Conservation (phyloP, 2,888 invertebrate species). For the Diachrysia chrysitis region DNA sequence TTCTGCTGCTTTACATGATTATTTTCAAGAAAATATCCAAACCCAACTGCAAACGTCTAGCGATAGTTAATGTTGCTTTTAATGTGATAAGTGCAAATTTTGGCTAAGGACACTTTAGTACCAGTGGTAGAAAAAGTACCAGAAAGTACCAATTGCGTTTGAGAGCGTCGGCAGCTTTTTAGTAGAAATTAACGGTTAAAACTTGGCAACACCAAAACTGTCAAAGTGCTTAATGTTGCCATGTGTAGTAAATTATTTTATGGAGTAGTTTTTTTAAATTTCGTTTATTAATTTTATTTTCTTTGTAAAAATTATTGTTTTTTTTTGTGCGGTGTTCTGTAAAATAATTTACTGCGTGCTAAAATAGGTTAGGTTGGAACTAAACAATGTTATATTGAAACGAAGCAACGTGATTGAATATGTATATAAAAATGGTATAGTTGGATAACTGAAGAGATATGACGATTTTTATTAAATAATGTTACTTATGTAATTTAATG, state of each 20-base stretch:
- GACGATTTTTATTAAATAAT: slow-evolving; percentile 62
- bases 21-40: slow-evolving; percentile 24
- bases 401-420: slow-evolving; percentile 82
- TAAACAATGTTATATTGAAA: slow-evolving; percentile 85
- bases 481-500: slow-evolving; percentile 65
- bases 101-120: slow-evolving; percentile 25
- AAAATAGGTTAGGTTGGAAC: slow-evolving; percentile 79
- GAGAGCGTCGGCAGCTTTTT: slow-evolving; percentile 50
- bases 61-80: slow-evolving; percentile 45
- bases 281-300: slow-evolving; percentile 47
- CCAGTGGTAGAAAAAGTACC: slow-evolving; percentile 30
- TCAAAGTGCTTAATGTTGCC: slow-evolving; percentile 57
- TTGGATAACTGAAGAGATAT: slow-evolving; percentile 56
- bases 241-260: slow-evolving; percentile 51
- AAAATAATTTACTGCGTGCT: slow-evolving; percentile 50
- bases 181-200: slow-evolving; percentile 44
- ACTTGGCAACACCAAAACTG: slow-evolving; percentile 52
- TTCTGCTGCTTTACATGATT: slow-evolving; percentile 11
- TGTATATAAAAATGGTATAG: slow-evolving; percentile 75
- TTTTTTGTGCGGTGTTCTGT: slow-evolving; percentile 32
- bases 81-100: slow-evolving; percentile 36
- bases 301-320: slow-evolving; percentile 30
- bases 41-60: slow-evolving; percentile 24
- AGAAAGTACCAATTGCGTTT: slow-evolving; percentile 35
- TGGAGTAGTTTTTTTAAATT: slow-evolving; percentile 22